Conservation (phyloP, 1,140 invertebrate species). For the Alviniconcha marisindica region DNA sequence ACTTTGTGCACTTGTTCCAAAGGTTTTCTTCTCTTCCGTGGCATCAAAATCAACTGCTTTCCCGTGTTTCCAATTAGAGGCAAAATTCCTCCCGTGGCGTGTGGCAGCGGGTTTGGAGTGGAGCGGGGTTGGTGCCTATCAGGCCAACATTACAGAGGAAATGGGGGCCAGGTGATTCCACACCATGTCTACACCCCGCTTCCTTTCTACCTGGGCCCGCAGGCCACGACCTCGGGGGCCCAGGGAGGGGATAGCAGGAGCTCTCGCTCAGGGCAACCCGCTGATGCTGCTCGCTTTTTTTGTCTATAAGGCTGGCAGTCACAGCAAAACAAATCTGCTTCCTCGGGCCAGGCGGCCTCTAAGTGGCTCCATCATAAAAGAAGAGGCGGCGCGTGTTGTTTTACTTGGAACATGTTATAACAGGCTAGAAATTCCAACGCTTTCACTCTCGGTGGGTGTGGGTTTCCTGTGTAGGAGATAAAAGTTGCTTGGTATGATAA, state of each 20-base stretch:
- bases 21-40: background rate
- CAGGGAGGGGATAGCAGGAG: background rate
- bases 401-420: background rate
- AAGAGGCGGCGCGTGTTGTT: background rate
- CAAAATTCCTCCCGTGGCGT: background rate
- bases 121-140: background rate
- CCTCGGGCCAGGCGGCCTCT: background rate
- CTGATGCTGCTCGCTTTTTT: too few relatives aligned
- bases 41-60: conserved; percentile 24
- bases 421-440: background rate
- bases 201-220: background rate
- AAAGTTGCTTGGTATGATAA: conserved; percentile 6
- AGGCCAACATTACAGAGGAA: background rate
- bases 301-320: too few relatives aligned
- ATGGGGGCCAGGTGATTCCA: conserved; percentile 6
- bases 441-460: background rate
- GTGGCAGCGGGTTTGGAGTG: background rate
- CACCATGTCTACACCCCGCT: background rate
- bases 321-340: background rate
- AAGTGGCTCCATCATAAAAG: conserved; percentile 8
- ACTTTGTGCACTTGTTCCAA: conserved; percentile 16
- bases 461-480: background rate
- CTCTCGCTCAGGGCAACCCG: too few relatives aligned
- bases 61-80: conserved; percentile 31
- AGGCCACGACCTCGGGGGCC: background rate